Conservation (phyloP, 2,888 invertebrate genomes). For the Lycophotia porphyrea region DNA sequence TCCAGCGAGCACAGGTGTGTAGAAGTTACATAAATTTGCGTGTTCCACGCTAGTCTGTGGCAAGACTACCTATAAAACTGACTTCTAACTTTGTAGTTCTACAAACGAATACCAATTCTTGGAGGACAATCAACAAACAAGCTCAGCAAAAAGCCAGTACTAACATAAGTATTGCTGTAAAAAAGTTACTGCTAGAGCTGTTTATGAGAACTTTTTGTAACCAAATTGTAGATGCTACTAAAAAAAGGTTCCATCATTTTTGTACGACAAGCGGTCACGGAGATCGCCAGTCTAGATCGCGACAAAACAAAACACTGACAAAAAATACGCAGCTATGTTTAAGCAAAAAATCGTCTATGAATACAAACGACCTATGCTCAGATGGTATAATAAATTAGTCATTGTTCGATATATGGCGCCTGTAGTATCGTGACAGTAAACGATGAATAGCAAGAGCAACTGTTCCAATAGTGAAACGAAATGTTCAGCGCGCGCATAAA, state of each 20-base stretch:
- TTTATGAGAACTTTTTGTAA: constrained; percentile 34
- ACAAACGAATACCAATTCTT: constrained; percentile 37
- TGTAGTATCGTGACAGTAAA: constrained; percentile 30
- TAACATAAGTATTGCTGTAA: constrained; percentile 28
- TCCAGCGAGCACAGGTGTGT: constrained; percentile 40
- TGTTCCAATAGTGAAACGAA: constrained; percentile 55
- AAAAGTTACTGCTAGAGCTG: constrained; percentile 22
- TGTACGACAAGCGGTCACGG: constrained; percentile 51
- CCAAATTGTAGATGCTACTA: constrained; percentile 40
- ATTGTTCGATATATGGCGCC: constrained; percentile 64
- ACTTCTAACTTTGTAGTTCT: constrained; percentile 39
- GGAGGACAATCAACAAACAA: constrained; percentile 25
- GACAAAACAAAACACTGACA: constrained; percentile 57
- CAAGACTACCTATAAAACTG: constrained; percentile 32
- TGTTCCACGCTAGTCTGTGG: constrained; percentile 39
- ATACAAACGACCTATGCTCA: constrained; percentile 65
- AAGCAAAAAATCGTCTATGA: constrained; percentile 60
- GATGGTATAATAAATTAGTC: constrained; percentile 65
- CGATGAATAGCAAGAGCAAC: constrained; percentile 44
- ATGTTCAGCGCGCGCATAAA: constrained; percentile 46
- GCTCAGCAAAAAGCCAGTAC: constrained; percentile 27
- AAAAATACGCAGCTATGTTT: constrained; percentile 67
- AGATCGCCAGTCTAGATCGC: constrained; percentile 52
- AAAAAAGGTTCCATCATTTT: constrained; percentile 50
- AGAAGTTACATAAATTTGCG: constrained; percentile 39